Conservation (phyloP, 2,797 vertebrate species). For the Lindbergichthys nudifrons region DNA sequence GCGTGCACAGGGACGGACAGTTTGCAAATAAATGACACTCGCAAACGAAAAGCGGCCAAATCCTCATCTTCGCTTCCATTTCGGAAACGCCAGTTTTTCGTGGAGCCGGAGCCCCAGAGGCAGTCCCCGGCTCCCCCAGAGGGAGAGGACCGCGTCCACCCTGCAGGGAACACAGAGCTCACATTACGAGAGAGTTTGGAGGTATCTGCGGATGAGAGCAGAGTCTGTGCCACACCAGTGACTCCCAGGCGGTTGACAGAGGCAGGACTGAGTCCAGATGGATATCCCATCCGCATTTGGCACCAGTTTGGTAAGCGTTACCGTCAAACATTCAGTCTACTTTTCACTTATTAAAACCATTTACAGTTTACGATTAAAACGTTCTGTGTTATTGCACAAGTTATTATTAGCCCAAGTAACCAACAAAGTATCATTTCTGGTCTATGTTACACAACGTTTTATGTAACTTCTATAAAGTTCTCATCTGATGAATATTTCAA, state of each 20-base stretch:
- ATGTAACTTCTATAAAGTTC: not conserved
- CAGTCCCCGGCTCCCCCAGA: conserved; percentile 26
- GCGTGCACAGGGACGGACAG: conserved; percentile 45
- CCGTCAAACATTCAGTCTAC: not conserved
- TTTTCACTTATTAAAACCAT: not conserved
- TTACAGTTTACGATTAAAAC: too few species aligned
- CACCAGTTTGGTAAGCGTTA: conserved; percentile 50
- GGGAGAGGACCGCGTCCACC: not conserved
- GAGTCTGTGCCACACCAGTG: not conserved
- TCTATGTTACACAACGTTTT: not conserved
- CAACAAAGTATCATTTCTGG: not conserved
- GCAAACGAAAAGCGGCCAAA: conserved; percentile 54
- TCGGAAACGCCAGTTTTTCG: conserved; percentile 80
- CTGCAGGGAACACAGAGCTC: conserved; percentile 2
- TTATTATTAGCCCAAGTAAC: too few species aligned
- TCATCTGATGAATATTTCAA: not conserved
- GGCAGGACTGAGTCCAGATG: conserved; percentile 3
- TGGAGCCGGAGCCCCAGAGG: conserved; percentile 48
- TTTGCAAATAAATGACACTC: conserved; percentile 9
- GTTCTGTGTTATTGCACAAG: not conserved
- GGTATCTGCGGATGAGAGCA: not conserved
- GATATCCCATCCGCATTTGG: conserved; percentile 10
- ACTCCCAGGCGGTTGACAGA: conserved; percentile 28
- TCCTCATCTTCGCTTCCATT: conserved; percentile 77
- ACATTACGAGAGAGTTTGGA: conserved; percentile 1